A percentile compares a stretch with the other conserved stretches of the same genome.
These are phyloP conservation scores for Tipula confusa DNA, from an alignment of 2,888 invertebrate genomes.

Conservation along the genomic window DNA sequence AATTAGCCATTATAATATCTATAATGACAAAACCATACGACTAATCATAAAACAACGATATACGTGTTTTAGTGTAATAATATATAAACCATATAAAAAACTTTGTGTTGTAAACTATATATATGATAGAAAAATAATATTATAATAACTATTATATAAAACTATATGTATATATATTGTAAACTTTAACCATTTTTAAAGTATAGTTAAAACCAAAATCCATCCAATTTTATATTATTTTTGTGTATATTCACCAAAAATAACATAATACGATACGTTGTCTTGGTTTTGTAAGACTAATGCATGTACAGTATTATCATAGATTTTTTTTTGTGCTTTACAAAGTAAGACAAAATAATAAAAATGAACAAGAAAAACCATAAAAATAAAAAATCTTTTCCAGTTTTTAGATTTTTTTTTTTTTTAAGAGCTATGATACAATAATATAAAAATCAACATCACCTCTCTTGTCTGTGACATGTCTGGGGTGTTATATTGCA, in stretches of 20 bases:
- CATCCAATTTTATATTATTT: background rate
- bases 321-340: background rate
- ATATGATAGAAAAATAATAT: background rate
- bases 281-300: conserved; percentile 14
- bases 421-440: background rate
- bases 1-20: background rate
- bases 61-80: background rate
- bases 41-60: background rate
- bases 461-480: conserved; percentile 16
- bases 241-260: background rate
- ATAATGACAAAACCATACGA: background rate
- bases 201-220: background rate
- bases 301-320: background rate
- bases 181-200: background rate
- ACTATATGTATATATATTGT: background rate
- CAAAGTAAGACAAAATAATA: background rate
- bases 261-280: background rate
- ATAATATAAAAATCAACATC: conserved; percentile 12
- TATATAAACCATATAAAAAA: background rate
- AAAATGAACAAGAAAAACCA: background rate
- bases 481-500: background rate
- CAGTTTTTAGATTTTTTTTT: background rate
- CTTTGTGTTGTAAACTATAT: background rate
- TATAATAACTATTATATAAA: background rate
- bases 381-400: background rate